Evolutionary conservation across 1,140 invertebrate genomes (phyloP), one percentile per base, ranked within the genome.

Genomic region (Proctacanthus coquilletti): DNA sequence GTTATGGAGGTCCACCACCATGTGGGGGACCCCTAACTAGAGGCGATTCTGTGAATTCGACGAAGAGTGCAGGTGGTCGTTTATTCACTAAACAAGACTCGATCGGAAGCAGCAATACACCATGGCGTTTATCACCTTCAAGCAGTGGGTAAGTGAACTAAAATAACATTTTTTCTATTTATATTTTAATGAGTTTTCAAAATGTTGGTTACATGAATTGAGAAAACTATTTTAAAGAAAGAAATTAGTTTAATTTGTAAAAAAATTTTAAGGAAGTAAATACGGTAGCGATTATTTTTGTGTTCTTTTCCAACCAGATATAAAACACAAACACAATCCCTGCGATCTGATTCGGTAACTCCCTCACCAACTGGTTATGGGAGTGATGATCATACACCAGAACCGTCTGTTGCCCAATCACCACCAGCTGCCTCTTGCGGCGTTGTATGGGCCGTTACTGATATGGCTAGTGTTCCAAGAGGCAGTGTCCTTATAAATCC

Each of bases 401-500:
- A 50, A 39, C 41, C 45, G 42, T 32, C 43, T 21, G 31, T 31
- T 17, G 40, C 41, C 17, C 33, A 45, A 42, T 25, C 43, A 27
- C 20, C 45, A 36, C 38, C 46, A 18, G 30, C 41, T 19, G 34
- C 44, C 23, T 32, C 43, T 36, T 49, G 51, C 39, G 56, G 56
- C 46, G 68, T 86, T 2, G 74, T 86, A 52, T 89, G 85, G 83
- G 84, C 84, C 30, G 80, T 88, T 6, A 84, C 81, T 25, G 80
- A 79, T 63, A 71, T 88, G 52, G 72, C 79, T 15, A 74, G 73
- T 40, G 82, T 89, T 23, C 85, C 84, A 36, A 67, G 76, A 38
- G 86, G 86, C 32, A 84, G 81, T 46, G 65, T 89, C 42, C 77
- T 89, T 42, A 85, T 91, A 50, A 83, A 89, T 61, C 84, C 84